Evolutionary conservation across 2,888 invertebrate genomes (phyloP), one percentile per base, ranked within the genome.

Genomic region (Drosophila paranaensis): DNA sequence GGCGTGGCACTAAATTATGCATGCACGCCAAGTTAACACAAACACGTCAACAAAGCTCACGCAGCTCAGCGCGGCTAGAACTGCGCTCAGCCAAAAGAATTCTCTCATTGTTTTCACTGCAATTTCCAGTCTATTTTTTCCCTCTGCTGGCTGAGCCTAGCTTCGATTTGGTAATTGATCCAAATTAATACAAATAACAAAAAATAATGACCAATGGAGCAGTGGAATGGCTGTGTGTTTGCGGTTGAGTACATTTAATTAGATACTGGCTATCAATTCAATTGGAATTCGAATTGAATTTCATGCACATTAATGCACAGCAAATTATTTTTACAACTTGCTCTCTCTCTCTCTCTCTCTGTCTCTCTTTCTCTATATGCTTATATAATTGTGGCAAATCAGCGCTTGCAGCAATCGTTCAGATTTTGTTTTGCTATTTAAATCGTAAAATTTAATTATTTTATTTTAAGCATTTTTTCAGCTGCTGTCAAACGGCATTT

Each of bases 211-310:
- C 54, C 6, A 53, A 20, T 13, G 2, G 20, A 20, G 2, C 35
- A 53, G 27, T 1, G 20, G 20, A 20, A 20, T 20, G 20, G 20
- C 20, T 54, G 25, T 66, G 37, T 63, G 45, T 70, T 71, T 73
- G 80, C 66, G 78, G 87, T 78, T 70, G 66, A 56, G 74, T 55
- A 60, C 60, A 80, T 87, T 89, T 82, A 86, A 86, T 89, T 89
- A 80, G 89, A 79, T 78, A 75, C 71, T 71, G 88, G 74, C 71
- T 60, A 79, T 84, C 72, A 74, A 83, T 80, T 81, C 66, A 74
- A 86, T 79, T 66, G 70, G 64, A 73, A 74, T 84, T 80, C 53
- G 50, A 62, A 70, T 79, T 77, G 71, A 62, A 79, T 74, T 77
- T 72, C 13, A 63, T 35, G 14, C 39, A 51, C 56, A 51, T 61